Evolutionary conservation across 2,888 invertebrate genomes (phyloP).

Genomic region (Drosophila rubida): DNA sequence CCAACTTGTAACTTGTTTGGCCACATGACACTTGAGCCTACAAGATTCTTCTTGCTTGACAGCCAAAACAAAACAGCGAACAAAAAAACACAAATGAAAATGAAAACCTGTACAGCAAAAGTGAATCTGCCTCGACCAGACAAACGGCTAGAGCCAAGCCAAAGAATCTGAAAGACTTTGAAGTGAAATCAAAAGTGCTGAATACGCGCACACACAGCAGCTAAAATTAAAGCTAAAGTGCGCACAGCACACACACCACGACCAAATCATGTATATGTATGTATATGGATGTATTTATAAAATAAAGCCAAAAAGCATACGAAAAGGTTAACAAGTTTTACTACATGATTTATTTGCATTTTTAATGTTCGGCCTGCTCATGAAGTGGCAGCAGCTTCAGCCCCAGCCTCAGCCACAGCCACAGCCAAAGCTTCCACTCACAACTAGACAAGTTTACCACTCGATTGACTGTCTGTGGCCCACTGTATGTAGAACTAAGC

Average conservation of each 20-base stretch:
- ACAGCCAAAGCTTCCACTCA: constrained; percentile 43
- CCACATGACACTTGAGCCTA: constrained; percentile 67
- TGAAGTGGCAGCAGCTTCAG: constrained; percentile 48
- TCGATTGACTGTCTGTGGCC: constrained; percentile 14
- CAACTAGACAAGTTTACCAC: constrained; percentile 62
- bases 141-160: constrained; percentile 22
- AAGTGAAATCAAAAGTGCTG: constrained; percentile 79
- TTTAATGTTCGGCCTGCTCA: constrained; percentile 65
- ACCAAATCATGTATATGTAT: constrained; percentile 1
- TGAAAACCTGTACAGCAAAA: constrained; percentile 69
- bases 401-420: constrained; percentile 26
- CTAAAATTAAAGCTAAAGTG: constrained; percentile 61
- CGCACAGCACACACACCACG: constrained; percentile 24
- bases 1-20: constrained; percentile 69
- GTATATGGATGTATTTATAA: not conserved
- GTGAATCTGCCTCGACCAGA: constrained; percentile 68
- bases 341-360: constrained; percentile 81
- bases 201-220: constrained; percentile 51
- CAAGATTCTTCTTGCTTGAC: constrained; percentile 68
- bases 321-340: constrained; percentile 84
- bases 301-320: constrained; percentile 52
- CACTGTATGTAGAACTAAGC: constrained; percentile 56
- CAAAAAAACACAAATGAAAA: constrained; percentile 21
- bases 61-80: constrained; percentile 34
- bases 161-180: constrained; percentile 52